Percentiles rank a stretch among this genome's conserved stretches.
phyloP scores from a whole-genome alignment of 2,888 invertebrate genomes.

The Pristionchus entomophagus region DNA sequence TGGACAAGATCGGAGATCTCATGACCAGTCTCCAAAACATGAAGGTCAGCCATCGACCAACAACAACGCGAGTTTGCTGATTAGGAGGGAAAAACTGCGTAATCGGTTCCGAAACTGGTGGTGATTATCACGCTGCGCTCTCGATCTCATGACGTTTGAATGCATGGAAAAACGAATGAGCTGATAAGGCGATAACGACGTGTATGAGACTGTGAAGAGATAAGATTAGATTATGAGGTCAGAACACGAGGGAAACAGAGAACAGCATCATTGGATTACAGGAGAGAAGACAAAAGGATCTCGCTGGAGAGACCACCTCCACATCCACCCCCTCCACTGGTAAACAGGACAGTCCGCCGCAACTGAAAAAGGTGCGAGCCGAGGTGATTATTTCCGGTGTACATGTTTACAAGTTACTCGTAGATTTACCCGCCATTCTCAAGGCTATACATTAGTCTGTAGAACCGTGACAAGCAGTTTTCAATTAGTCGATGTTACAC shows the following conservation, averaged over 20 bases:
- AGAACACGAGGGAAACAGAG: neutral
- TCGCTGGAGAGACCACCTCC: neutral
- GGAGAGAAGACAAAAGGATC: neutral
- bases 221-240: neutral
- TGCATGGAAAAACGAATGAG: neutral
- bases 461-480: neutral
- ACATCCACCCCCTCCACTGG: neutral
- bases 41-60: neutral
- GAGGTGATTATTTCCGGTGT: neutral
- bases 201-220: neutral
- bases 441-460: neutral
- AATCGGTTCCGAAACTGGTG: neutral
- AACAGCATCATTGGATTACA: neutral
- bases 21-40: conserved; percentile 11
- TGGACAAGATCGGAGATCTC: conserved; percentile 30
- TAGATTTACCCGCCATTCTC: neutral
- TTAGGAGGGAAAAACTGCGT: neutral
- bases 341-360: conserved; percentile 12
- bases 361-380: conserved; percentile 32
- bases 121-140: neutral
- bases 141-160: neutral
- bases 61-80: neutral
- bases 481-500: conserved; percentile 13
- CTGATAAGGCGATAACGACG: neutral
- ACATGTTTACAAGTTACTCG: neutral